phyloP scores from a whole-genome alignment of 2,797 vertebrate genomes.

The Microctenopoma steveboyesi region DNA sequence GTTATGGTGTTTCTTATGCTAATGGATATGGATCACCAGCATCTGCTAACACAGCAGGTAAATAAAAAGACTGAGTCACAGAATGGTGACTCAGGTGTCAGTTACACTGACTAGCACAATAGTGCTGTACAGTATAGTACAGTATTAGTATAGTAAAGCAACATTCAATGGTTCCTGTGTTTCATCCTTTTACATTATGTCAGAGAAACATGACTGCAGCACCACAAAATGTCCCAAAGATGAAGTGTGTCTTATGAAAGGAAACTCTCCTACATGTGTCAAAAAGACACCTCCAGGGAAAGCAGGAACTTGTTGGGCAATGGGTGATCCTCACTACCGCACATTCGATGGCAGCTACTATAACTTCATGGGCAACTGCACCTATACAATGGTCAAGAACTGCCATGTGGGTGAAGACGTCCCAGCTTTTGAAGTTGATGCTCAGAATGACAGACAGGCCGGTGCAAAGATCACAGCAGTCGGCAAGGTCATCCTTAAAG shows the following conservation, averaged over 20 bases:
- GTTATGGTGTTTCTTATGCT: conserved; percentile 52
- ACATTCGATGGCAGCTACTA: conserved; percentile 83
- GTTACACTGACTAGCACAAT: too few relatives aligned
- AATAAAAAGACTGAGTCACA: not conserved
- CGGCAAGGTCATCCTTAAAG: conserved; percentile 58
- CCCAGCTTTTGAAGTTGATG: conserved; percentile 62
- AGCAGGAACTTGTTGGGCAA: conserved; percentile 74
- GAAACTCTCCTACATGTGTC: conserved; percentile 27
- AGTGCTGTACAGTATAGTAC: too few relatives aligned
- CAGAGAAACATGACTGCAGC: conserved; percentile 38
- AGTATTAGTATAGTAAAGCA: too few relatives aligned
- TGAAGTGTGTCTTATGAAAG: conserved; percentile 40
- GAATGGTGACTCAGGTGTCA: too few relatives aligned
- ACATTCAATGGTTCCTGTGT: too few relatives aligned
- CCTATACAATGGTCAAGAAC: conserved; percentile 79
- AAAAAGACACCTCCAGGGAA: conserved; percentile 23
- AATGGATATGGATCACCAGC: conserved; percentile 73
- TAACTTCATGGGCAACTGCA: conserved; percentile 87
- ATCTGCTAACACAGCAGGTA: conserved; percentile 44
- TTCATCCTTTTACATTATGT: not conserved
- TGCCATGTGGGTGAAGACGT: conserved; percentile 47
- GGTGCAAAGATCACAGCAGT: conserved; percentile 68
- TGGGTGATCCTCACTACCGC: conserved; percentile 84
- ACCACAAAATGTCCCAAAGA: conserved; percentile 28
- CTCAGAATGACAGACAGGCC: conserved; percentile 58